Evolutionary conservation across 92 coral and sea anemone species (phyloP), one percentile per base, ranked within the genome.

Genomic region (Epizoanthus ramosus): DNA sequence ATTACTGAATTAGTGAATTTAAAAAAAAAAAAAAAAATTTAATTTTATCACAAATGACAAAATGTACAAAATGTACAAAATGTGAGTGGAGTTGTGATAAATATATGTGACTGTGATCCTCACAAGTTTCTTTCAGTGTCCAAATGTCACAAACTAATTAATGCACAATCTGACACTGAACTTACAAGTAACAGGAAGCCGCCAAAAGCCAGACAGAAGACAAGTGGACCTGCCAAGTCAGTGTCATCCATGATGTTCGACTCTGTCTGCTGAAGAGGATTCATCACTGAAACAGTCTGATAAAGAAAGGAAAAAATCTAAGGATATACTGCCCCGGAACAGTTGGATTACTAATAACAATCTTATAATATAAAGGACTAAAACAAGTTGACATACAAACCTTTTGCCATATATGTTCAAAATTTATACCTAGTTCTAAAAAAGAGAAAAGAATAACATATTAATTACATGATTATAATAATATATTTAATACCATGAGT

Each of bases 341-440:
- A 9, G 50, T 10, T 6, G 50, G 19, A 52, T 8, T 76, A 13
- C 57, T 3, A 31, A 19, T 28, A 28, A 28, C 31, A 28, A 28
- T 28, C 31, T 28, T 28, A 28, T 28, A 28, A 28, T 28, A 28
- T 28, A 28, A 28, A 28, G 31, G 80, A 4, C 3, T 19, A 50
- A 28, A 22, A 56, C 41, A 80, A 22, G 22, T 65, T 80, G 13
- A 3, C 21, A 0, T 19, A 79, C 59, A 57, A 77, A 93, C 97
- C 97, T 93, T 93, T 80, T 83, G 97, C 97, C 97, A 93, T 79
- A 93, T 93, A 56, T 93, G 97, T 50, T 93, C 97, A 91, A 93
- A 93, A 84, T 93, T 93, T 68, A 93, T 93, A 63, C 97, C 97
- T 35, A 93, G 89, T 70, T 93, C 97, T 93, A 80, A 21, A 67